Base-by-base conservation (phyloP, 2,113 vertebrate genomes). In the Plecturocebus donacophilus region DNA sequence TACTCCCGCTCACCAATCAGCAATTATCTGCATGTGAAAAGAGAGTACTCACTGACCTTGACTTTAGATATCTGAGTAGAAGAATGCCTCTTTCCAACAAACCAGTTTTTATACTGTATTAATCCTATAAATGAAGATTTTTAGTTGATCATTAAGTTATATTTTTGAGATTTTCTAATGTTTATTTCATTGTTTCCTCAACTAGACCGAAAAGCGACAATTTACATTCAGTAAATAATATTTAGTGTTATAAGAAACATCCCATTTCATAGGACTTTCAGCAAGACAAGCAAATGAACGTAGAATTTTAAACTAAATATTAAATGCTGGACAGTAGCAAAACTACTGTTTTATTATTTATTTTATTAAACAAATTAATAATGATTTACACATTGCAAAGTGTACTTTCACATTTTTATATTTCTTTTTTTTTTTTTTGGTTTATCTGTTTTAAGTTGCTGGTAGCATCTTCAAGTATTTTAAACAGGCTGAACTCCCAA, bases 121-220 rank as follows among this genome's bases (percentile, higher is more conserved):
- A 35, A 14, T 45, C 71, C 77, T 17, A 76, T 8, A n/a, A 38
- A 91, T 61, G 49, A 38, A 35, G 70, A 93, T 49, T 88, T 56
- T 92, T 73, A 68, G 17, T 45, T 93, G 32, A 61, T 68, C 1
- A 68, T 30, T 25, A 40, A 80, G 54, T 90, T 70, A 86, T 14
- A 25, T 89, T 97, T 92, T 47, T 94, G 73, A 45, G 38, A 80
- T 96, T 79, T 82, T 89, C 49, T 70, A 85, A 90, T 56, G 45
- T 16, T 87, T 87, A 94, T 56, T 61, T 23, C 40, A 16, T 87
- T 95, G 95, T 93, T 82, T 80, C 16, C 83, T 93, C 38, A 56
- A 49, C 77, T 54, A 87, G 5, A 49, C 35, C 77, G 91, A 70
- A 21, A 88, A 86, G 21, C 52, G 71, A 32, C 25, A 87, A 54